Percentiles rank a stretch among this genome's conserved stretches.
phyloP scores from a whole-genome alignment of 2,797 vertebrate species.

The Acrocephalus scirpaceus region DNA sequence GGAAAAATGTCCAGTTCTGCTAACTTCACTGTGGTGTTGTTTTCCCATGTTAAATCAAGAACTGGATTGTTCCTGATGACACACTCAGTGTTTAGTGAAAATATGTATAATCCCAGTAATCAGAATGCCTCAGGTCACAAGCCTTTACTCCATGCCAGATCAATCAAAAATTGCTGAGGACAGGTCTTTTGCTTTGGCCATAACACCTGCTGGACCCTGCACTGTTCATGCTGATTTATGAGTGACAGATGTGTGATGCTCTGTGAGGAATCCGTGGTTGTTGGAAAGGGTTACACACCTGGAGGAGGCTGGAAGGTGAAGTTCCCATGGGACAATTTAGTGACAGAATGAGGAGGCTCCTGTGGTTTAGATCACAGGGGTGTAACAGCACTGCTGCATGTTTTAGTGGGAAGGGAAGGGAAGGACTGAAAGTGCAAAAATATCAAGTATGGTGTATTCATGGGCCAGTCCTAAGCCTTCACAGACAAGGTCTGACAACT shows the following conservation, averaged over 20 bases:
- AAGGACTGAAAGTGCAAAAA: neutral
- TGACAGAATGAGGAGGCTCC: neutral
- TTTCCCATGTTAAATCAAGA: neutral
- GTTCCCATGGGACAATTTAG: neutral
- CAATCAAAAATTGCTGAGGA: neutral
- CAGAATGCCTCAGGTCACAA: neutral
- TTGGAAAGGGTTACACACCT: neutral
- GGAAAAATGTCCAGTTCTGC: neutral
- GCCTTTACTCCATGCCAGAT: neutral
- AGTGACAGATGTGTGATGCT: neutral
- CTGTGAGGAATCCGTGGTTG: neutral
- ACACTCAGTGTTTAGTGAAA: neutral
- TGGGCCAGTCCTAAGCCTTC: neutral
- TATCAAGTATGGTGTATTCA: neutral
- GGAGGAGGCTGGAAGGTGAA: neutral
- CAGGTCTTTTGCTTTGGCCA: neutral
- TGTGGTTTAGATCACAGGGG: neutral
- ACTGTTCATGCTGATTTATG: fast-evolving
- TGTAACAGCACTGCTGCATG: neutral
- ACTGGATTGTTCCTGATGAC: neutral
- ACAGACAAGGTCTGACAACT: neutral
- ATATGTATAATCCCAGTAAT: neutral
- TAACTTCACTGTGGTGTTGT: neutral
- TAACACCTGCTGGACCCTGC: neutral
- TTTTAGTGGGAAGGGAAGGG: neutral